phyloP scores from a whole-genome alignment of 1,140 invertebrate species.

The Bombus soroeensis region DNA sequence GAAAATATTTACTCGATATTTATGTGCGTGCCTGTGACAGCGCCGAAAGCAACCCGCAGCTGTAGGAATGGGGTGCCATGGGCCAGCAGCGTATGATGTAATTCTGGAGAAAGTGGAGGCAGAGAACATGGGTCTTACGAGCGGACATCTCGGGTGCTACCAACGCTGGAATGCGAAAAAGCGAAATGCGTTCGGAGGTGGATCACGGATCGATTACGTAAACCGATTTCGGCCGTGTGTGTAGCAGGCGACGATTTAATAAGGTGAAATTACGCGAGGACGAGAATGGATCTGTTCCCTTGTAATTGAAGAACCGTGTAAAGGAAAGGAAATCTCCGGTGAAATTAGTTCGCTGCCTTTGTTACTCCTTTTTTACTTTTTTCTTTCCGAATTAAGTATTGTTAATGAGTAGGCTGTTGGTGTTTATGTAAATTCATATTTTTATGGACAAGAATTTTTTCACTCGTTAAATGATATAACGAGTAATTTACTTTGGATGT shows the following conservation, averaged over 20 bases:
- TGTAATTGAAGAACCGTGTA: conserved; percentile 21
- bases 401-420: neutral
- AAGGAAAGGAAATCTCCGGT: neutral
- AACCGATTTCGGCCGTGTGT: conserved; percentile 29
- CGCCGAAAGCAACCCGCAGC: conserved; percentile 25
- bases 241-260: conserved; percentile 26
- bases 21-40: neutral
- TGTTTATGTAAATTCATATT: no score
- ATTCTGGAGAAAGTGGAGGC: conserved; percentile 63
- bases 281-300: conserved; percentile 21
- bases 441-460: no score
- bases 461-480: no score
- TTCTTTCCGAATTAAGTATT: neutral
- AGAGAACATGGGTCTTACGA: conserved; percentile 17
- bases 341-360: neutral
- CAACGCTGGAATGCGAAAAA: conserved; percentile 24
- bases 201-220: conserved; percentile 51
- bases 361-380: neutral
- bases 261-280: neutral
- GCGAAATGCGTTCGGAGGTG: conserved; percentile 43
- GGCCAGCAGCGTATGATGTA: conserved; percentile 53
- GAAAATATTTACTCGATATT: neutral
- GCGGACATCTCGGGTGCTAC: conserved; percentile 23
- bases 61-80: conserved; percentile 57
- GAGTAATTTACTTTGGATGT: no score